These are phyloP conservation scores for Zingel zingel DNA, from an alignment of 2,113 vertebrate species.

Conservation along the genomic window DNA sequence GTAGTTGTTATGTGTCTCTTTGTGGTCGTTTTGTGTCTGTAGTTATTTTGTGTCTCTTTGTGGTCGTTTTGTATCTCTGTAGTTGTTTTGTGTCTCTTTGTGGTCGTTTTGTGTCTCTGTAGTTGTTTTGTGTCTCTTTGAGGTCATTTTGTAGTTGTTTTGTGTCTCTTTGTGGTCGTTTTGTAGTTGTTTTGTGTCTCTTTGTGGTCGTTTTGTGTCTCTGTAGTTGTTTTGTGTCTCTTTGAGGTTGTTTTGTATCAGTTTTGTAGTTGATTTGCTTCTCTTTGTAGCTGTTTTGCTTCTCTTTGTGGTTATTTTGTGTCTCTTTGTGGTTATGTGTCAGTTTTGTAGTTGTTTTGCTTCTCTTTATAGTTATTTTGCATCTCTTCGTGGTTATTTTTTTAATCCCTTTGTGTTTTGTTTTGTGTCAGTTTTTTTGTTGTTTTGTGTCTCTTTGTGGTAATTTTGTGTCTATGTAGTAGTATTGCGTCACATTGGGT, in stretches of 20 bases:
- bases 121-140: neutral
- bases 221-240: neutral
- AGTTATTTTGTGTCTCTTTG: neutral
- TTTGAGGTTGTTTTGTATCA: neutral
- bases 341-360: neutral
- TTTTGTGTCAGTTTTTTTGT: neutral
- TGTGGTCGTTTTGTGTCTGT: neutral
- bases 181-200: neutral
- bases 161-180: neutral
- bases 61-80: neutral
- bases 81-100: neutral
- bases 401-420: neutral
- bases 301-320: neutral
- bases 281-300: neutral
- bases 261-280: neutral
- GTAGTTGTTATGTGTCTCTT: neutral
- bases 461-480: neutral
- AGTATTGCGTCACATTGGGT: neutral
- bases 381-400: neutral
- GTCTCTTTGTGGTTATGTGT: neutral
- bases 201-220: neutral
- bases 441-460: neutral
- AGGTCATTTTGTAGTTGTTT: too few relatives aligned
- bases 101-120: slow-evolving; percentile 4
- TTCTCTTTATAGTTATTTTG: neutral